Evolutionary conservation across 1,140 invertebrate genomes (phyloP), one percentile per base, ranked within the genome.

Genomic region (Dendroctonus ponderosae): DNA sequence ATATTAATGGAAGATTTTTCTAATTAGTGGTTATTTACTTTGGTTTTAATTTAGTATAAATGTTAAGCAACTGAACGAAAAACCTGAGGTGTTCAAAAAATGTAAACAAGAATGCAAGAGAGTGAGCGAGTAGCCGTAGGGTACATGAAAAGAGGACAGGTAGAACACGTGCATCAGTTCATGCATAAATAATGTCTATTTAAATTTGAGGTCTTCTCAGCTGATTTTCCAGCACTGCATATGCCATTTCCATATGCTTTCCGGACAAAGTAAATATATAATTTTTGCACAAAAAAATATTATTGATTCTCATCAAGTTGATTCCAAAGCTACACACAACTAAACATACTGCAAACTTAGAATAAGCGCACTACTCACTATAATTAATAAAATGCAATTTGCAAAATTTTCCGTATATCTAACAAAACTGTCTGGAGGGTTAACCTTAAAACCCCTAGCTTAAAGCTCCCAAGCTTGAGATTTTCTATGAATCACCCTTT

Each of bases 91-190:
- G 26, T 26, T 26, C 26, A 65, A 60, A 69, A 65, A 65, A 60
- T 57, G 67, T 69, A 69, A 69, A 69, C 67, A 69, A 39, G 62
- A 69, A 64, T 53, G 41, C 50, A 64, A 58, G 41, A 64, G 56
- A 46, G 67, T 51, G 56, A 60, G 50, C 38, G 53, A 57, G 12
- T 26, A 50, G 14, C 8, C 37, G 26, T 44, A 44, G 9, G 48
- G 44, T 69, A 62, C 62, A 64, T 65, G 44, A 50, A 61, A 64
- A 64, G 42, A 65, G 58, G 62, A 69, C 67, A 69, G 67, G 67
- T 69, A 69, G 56, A 72, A 53, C 70, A 70, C 70, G 68, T 72
- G 70, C 68, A 72, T 70, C 70, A 60, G 62, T 67, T 70, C 70
- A 70, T 70, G 68, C 70, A 72, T 70, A 70, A 70, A 67, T 70